Base-by-base conservation (phyloP, 2,797 vertebrate genomes). In the Loriculus beryllinus region DNA sequence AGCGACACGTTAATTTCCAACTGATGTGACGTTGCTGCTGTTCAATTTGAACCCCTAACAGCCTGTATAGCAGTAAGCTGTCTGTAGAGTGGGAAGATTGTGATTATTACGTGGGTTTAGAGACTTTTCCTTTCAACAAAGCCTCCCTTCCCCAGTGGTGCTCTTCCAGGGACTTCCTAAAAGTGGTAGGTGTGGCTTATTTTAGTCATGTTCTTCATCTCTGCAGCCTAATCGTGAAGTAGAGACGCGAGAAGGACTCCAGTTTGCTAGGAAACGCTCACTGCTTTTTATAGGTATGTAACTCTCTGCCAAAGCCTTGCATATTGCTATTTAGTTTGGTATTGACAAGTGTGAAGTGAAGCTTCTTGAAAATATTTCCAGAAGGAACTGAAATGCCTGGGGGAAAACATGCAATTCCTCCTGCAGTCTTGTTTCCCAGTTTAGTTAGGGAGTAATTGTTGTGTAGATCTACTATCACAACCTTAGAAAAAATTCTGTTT, bases 281-380 rank as follows among this genome's bases (percentile, higher is more conserved):
- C 83, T 97, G 93, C 95, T 97, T 45, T 97, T 97, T 42, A 67
- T 95, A 92, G 95, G 97, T 96, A 83, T 40, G 96, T 77, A 71
- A 35, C n/a, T 65, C 49, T 45, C 37, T 40, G 48, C 26, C 52
- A 77, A 23, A 42, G 63, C 1, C 31, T 26, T 31, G 3, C 4
- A 1, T 7, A 22, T n/a, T 42, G 11, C 2, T 21, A 15, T 47
- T 63, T 40, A 3, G 70, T 71, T 45, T 67, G 37, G 31, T 77
- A 16, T 51, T 69, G 28, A 31, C 39, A 33, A 74, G 33, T 2
- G 2, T 29, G 37, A 80, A 31, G 25, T 54, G 40, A 81, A 90
- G n/a, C 21, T 71, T 26, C 56, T 71, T 68, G n/a, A 60, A 54
- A 68, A 77, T 48, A n/a, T 83, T 86, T 77, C 47, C 35, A 22